phyloP scores from a whole-genome alignment of 2,888 invertebrate genomes.

The Vandiemenella viatica region DNA sequence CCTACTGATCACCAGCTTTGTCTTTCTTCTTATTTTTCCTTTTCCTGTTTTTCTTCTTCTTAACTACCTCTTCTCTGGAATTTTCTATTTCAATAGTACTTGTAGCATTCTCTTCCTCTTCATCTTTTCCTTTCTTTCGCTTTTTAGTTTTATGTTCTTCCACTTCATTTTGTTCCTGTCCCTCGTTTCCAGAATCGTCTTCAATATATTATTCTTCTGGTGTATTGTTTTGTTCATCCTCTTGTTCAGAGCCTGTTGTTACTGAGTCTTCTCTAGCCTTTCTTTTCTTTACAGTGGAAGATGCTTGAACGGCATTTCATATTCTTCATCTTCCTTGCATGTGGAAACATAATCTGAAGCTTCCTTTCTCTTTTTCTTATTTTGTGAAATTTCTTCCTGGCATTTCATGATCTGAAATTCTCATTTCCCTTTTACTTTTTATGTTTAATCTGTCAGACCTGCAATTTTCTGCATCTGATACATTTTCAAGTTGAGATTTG shows the following conservation, averaged over 20 bases:
- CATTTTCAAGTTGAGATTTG: not conserved
- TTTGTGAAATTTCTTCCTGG: slow-evolving; percentile 5
- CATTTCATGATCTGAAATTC: slow-evolving; percentile 11
- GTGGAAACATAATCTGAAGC: too few relatives aligned
- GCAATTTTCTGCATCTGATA: too few relatives aligned
- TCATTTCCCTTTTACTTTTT: slow-evolving; percentile 13
- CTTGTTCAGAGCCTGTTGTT: not conserved
- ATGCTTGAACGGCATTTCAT: slow-evolving; percentile 8
- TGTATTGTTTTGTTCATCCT: not conserved
- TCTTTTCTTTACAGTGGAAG: slow-evolving; percentile 9
- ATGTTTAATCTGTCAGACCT: slow-evolving; percentile 22
- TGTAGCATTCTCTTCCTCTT: too few relatives aligned
- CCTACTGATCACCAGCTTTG: too few relatives aligned
- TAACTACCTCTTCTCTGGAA: too few relatives aligned
- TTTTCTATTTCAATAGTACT: too few relatives aligned
- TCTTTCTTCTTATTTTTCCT: slow-evolving; percentile 11
- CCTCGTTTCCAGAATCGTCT: slow-evolving; percentile 16
- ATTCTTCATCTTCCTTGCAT: not conserved
- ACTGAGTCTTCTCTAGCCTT: not conserved
- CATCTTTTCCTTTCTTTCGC: slow-evolving; percentile 4
- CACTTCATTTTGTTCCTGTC: not conserved
- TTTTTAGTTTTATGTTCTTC: not conserved
- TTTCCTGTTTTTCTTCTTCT: not conserved
- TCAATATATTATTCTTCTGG: not conserved
- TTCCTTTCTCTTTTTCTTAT: slow-evolving; percentile 13